Percentiles rank a stretch among this genome's conserved stretches.
These are phyloP conservation scores for Cyrtodaria siliqua DNA, from an alignment of 2,888 invertebrate species.

Conservation along the genomic window DNA sequence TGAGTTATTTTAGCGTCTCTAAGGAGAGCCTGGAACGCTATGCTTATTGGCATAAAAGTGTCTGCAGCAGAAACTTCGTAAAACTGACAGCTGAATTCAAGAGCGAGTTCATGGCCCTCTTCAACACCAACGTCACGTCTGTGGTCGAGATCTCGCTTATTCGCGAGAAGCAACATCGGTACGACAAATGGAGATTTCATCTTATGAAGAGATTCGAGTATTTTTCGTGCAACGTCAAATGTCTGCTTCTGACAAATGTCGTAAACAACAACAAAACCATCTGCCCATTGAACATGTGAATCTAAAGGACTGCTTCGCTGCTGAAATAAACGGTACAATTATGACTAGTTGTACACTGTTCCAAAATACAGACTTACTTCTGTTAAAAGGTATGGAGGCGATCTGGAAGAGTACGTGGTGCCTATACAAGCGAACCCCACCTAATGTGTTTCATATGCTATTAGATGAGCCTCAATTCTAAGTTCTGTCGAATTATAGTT, in stretches of 20 bases:
- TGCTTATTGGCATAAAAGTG: conserved; percentile 67
- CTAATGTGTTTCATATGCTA: too few relatives aligned
- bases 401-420: too few relatives aligned
- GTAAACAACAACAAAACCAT: conserved; percentile 93
- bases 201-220: conserved; percentile 65
- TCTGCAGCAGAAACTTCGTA: conserved; percentile 81
- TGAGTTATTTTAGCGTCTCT: conserved; percentile 75
- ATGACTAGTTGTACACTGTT: too few relatives aligned
- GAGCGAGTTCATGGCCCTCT: conserved; percentile 75
- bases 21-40: conserved; percentile 75
- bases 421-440: too few relatives aligned
- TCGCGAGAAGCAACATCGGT: conserved; percentile 92
- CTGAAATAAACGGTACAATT: background rate
- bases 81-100: conserved; percentile 76
- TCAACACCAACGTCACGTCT: conserved; percentile 89
- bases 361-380: too few relatives aligned
- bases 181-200: conserved; percentile 90
- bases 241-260: conserved; percentile 92
- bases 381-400: too few relatives aligned
- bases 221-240: conserved; percentile 88
- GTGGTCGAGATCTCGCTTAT: conserved; percentile 91
- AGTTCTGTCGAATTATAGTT: too few relatives aligned
- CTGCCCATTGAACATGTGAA: conserved; percentile 89
- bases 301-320: conserved; percentile 56
- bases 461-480: too few relatives aligned